These are phyloP conservation scores for Bovichtus variegatus DNA, from an alignment of 2,797 vertebrate species.

Conservation along the genomic window DNA sequence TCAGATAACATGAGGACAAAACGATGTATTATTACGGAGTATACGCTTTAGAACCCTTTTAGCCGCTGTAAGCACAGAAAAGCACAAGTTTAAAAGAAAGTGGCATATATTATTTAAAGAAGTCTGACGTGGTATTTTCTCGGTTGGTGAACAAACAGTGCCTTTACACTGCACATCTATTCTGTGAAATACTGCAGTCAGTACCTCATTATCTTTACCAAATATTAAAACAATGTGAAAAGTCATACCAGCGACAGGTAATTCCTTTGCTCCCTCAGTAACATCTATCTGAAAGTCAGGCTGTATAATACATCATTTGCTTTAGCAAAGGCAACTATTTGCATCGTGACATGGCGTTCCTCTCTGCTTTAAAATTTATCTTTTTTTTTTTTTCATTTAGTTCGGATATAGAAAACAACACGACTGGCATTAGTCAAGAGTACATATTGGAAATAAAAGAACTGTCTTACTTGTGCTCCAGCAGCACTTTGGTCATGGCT, in stretches of 20 bases:
- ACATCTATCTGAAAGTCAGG: background rate
- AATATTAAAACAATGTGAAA: background rate
- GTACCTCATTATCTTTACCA: background rate
- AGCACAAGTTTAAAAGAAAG: background rate
- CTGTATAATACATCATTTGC: background rate
- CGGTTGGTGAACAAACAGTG: too few species aligned
- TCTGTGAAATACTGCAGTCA: background rate
- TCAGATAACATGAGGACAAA: background rate
- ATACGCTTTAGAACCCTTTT: background rate
- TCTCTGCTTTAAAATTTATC: background rate
- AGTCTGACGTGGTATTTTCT: background rate
- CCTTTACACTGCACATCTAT: background rate
- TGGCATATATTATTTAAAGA: background rate
- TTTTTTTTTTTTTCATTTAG: background rate
- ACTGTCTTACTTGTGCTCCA: slow-evolving; percentile 88
- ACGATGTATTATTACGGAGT: background rate
- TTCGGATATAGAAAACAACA: background rate
- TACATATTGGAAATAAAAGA: background rate
- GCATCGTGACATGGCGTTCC: background rate
- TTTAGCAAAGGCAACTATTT: background rate
- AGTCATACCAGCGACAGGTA: background rate
- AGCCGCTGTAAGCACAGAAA: background rate
- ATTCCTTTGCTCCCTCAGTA: background rate
- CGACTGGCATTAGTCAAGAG: background rate
- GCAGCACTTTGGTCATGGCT: slow-evolving; percentile 89